Evolutionary conservation across 2,888 invertebrate genomes (phyloP), one percentile per base, ranked within the genome.

Genomic region (Clusia tigrina): DNA sequence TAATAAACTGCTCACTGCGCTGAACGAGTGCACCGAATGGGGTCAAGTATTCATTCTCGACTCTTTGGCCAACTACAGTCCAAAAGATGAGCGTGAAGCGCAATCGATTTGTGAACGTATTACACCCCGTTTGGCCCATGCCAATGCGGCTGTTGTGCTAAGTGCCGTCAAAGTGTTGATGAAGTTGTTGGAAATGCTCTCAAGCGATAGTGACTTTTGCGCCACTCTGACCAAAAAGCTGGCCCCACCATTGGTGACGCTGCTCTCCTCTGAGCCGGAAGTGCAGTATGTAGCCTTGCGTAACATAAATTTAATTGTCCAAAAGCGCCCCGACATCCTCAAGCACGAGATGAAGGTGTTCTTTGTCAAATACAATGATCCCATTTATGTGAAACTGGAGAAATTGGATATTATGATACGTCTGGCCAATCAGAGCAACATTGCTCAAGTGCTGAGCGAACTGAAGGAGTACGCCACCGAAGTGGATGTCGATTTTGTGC

Each of bases 331-430:
- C 0, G 99, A 99, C 65, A 98, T 99, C 72, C 86, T 99, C 53
- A 99, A 99, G 82, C 97, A 98, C 78, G 99, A 99, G 86, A 98
- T 99, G 98, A 99, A 99, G 88, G 96, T 95, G 64, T 99, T 99
- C 86, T 99, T 99, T 83, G 99, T 99, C 38, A 99, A 99, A 81
- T 99, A 99, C 86, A 99, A 99, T 84, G 99, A 99, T 85, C 99
- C 99, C 0, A 99, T 99, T 81, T 99, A 99, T 84, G 99, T 99
- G 51, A 99, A 99, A 83, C 87, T 99, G 66, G 99, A 99, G 83
- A 99, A 99, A 82, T 81, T 99, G 74, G 99, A 99, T 82, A 99
- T 99, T 63, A 99, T 99, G 98, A 99, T 99, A 77, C 90, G 99
- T 17, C 86, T 99, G 71, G 98, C 99, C 17, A 96, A 96, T 52